Percentiles rank a stretch among this genome's conserved stretches.
phyloP scores from a whole-genome alignment of 2,113 vertebrate species.

The Nyctibius bracteatus region DNA sequence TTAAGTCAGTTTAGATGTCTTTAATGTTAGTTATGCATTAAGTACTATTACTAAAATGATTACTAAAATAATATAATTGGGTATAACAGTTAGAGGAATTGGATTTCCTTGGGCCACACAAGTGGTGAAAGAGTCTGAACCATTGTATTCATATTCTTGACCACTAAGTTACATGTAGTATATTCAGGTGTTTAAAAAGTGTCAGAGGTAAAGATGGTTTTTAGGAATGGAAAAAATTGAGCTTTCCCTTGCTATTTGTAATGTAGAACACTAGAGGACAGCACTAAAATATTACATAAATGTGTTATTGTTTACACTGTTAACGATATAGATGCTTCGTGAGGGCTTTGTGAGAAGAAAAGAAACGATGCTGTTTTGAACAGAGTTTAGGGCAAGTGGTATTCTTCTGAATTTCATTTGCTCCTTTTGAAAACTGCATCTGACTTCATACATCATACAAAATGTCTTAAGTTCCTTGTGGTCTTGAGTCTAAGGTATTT shows the following conservation, averaged over 20 bases:
- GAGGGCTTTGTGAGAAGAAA: background rate
- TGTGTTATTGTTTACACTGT: slow-evolving; percentile 32
- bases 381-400: background rate
- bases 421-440: background rate
- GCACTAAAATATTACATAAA: slow-evolving; percentile 62
- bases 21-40: background rate
- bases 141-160: background rate
- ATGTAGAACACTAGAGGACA: slow-evolving; percentile 66
- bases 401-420: background rate
- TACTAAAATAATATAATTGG: background rate
- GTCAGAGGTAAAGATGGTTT: background rate
- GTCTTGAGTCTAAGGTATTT: background rate
- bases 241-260: slow-evolving; percentile 43
- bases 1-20: background rate
- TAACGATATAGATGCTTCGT: background rate
- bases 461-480: background rate
- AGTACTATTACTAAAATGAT: background rate
- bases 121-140: background rate
- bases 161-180: background rate
- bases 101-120: background rate
- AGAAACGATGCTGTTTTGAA: background rate
- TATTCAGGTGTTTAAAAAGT: background rate
- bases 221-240: background rate
- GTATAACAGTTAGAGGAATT: background rate
- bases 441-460: background rate